Conservation (phyloP, 37 sponge, comb jelly and placozoan species). For the Mnemiopsis leidyi region DNA sequence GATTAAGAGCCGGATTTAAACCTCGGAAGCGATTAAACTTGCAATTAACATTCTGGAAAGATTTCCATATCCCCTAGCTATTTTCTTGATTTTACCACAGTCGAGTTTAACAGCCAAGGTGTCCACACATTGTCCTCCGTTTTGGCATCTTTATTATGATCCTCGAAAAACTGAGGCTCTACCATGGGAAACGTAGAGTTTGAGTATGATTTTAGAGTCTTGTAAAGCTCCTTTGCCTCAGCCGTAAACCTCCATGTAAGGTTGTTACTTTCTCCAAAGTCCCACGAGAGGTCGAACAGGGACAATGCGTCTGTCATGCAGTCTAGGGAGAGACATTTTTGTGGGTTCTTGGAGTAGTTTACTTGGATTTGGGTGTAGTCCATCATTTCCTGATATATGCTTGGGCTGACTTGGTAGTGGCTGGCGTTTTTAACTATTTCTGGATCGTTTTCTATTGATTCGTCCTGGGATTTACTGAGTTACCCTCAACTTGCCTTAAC, state of each 20-base stretch:
- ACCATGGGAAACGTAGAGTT: neutral
- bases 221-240: neutral
- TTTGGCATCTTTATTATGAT: neutral
- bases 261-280: constrained; percentile 3
- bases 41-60: too few species aligned
- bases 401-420: neutral
- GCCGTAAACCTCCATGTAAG: neutral
- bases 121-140: neutral
- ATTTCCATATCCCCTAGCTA: too few species aligned
- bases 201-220: neutral
- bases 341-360: neutral
- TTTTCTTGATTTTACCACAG: neutral
- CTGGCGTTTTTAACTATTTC: constrained; percentile 1
- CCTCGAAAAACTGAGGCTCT: constrained; percentile 15
- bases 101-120: constrained; percentile 39
- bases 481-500: neutral
- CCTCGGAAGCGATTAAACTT: too few species aligned
- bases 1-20: too few species aligned
- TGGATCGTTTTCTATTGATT: neutral
- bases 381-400: neutral
- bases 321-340: neutral
- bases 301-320: neutral
- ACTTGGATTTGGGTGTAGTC: neutral
- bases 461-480: neutral
- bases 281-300: constrained; percentile 19